Conservation (phyloP, 1,140 invertebrate genomes). For the Drosophila repleta region DNA sequence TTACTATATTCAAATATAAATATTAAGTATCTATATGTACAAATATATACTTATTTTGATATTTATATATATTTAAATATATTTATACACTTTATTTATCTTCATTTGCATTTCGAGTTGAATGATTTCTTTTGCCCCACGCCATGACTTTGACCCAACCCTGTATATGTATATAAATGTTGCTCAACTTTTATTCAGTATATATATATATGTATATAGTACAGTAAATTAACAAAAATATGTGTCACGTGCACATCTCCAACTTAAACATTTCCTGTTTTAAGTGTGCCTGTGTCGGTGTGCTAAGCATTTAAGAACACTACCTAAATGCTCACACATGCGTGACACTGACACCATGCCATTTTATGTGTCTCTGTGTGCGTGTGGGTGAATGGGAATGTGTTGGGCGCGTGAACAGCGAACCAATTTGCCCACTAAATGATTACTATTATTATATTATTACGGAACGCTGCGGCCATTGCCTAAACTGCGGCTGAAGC, state of each 20-base stretch:
- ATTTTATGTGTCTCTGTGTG: conserved; percentile 18
- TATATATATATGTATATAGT: no score
- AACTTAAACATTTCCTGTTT: conserved; percentile 37
- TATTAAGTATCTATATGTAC: no score
- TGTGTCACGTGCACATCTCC: neutral
- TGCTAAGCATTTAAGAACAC: conserved; percentile 34
- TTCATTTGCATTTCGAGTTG: no score
- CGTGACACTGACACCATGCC: conserved; percentile 5
- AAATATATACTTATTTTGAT: no score
- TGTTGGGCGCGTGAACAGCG: conserved; percentile 50
- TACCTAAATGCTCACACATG: conserved; percentile 24
- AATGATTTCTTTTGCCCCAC: no score
- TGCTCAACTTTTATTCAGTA: no score
- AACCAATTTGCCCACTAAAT: conserved; percentile 75
- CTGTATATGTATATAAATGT: no score
- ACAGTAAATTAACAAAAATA: no score
- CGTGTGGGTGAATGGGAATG: conserved; percentile 23
- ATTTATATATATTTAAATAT: no score
- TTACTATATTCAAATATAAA: no score
- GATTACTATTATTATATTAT: conserved; percentile 74
- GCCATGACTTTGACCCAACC: no score
- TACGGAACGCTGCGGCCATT: conserved; percentile 44
- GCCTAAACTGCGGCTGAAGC: conserved; percentile 5
- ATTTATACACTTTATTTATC: no score
- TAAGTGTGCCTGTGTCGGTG: neutral